Base-by-base conservation (phyloP, 2,797 vertebrate genomes). In the Malurus leucopterus region DNA sequence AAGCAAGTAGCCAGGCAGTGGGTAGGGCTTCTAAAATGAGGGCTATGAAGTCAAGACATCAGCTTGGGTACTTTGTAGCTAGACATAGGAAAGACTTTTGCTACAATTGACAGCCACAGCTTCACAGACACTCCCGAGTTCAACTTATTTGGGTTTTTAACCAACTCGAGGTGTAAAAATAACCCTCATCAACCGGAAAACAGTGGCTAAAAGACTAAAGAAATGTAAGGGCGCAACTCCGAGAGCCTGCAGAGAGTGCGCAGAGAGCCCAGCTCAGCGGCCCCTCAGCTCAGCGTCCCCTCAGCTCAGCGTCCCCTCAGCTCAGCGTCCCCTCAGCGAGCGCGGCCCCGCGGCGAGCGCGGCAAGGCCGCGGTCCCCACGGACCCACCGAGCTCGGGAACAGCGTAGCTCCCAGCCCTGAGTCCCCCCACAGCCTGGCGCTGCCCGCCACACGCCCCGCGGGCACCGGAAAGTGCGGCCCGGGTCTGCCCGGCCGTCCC, bases 121-220 rank as follows among this genome's bases (percentile, higher is more conserved):
- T 27, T 26, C 26, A 63, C 14, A 9, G 26, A 7, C 23, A 3
- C 13, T 8, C 27, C 2, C 0, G 27, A 63, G 23, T 5, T 44
- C 47, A 27, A 8, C 6, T 36, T 9, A 16, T 0, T 9, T 10
- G 5, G 10, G 2, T 13, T 40, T 84, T 47, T 9, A 51, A 32
- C 7, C 0, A 34, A 24, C 6, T 21, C 2, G 15, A 67, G 2
- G 15, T 6, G 46, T 15, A 18, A 53, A 40, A 36, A 36, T 26
- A 12, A 0, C 1, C 2, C 11, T 17, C 21, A 7, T 0, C 14
- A 43, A 38, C 0, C 6, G 14, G 36, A 23, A 65, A 57, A 16
- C 17, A 17, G 8, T 0, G 22, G 12, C 13, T 30, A 23, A 20
- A 24, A 15, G 26, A 14, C 1, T 5, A 4, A 30, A 50, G 24